Evolutionary conservation across 2,888 invertebrate genomes (phyloP).

Genomic region (Periphyllus acericola): DNA sequence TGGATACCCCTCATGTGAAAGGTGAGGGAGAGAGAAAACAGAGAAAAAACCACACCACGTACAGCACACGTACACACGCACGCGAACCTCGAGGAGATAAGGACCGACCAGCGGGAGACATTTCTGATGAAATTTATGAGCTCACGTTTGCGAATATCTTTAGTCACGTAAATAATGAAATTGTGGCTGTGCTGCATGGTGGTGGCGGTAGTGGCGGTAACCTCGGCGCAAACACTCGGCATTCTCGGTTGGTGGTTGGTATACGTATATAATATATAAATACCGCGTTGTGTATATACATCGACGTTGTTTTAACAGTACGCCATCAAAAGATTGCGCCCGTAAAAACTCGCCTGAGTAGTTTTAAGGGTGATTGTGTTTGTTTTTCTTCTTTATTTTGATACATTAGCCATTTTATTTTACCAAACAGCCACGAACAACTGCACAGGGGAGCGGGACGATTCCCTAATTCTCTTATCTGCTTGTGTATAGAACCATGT

Average conservation of each 20-base stretch:
- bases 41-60: not conserved
- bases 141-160: conserved; percentile 46
- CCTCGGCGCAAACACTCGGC: conserved; percentile 7
- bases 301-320: not conserved
- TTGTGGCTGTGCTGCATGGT: not conserved
- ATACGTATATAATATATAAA: not conserved
- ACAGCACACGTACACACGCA: not conserved
- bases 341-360: not conserved
- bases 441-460: not conserved
- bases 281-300: not conserved
- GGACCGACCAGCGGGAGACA: conserved; percentile 51
- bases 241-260: not conserved
- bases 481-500: not conserved
- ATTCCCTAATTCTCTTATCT: not conserved
- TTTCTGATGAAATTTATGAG: conserved; percentile 50
- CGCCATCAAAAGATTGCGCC: not conserved
- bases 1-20: not conserved
- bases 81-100: conserved; percentile 3
- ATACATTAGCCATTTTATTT: conserved; percentile 12
- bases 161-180: conserved; percentile 52
- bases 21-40: not conserved
- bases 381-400: conserved; percentile 27
- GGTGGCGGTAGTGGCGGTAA: not conserved
- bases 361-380: not conserved
- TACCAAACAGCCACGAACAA: not conserved